Conservation (phyloP, 2,797 vertebrate genomes). For the Urosaurus nigricauda region DNA sequence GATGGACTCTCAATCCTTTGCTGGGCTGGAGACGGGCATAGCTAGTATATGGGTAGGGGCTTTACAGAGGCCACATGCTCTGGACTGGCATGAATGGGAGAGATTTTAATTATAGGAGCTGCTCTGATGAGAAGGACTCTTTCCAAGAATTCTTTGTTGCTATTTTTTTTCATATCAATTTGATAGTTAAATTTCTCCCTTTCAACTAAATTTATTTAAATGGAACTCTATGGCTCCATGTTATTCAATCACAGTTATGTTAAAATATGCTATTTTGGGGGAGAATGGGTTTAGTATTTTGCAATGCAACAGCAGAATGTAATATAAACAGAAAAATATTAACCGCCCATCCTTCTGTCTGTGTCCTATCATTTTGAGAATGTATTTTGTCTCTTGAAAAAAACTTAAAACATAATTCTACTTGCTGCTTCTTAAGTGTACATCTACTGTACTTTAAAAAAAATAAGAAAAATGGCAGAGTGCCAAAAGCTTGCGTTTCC, state of each 20-base stretch:
- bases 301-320: neutral
- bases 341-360: neutral
- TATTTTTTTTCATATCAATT: no score
- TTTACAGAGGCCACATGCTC: no score
- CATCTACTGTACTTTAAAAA: neutral
- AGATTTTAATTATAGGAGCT: no score
- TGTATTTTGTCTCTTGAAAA: neutral
- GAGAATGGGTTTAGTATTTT: neutral
- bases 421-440: neutral
- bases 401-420: neutral
- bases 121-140: no score
- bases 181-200: no score
- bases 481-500: neutral
- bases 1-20: no score
- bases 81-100: no score
- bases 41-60: no score
- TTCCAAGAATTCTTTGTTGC: no score
- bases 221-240: neutral
- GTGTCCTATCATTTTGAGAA: neutral
- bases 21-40: no score
- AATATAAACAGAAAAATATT: neutral
- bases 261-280: neutral
- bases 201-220: neutral
- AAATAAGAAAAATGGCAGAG: neutral
- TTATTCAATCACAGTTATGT: neutral